Base-by-base conservation (phyloP, 1,140 invertebrate species). In the Drosophila athabasca region DNA sequence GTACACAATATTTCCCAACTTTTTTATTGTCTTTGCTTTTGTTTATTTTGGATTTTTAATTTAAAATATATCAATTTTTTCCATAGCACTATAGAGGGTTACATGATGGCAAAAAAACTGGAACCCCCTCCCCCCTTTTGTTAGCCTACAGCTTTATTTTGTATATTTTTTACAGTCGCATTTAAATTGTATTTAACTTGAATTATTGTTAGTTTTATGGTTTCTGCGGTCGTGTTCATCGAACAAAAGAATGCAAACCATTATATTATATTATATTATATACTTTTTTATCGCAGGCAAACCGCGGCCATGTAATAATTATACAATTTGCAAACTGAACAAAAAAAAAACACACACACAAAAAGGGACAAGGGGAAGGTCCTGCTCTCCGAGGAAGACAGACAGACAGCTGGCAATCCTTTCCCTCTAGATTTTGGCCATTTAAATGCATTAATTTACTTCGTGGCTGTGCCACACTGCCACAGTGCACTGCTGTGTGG, bases 121-220 rank as follows among this genome's bases (percentile, higher is more conserved):
- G 50, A 64, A 64, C 65, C 64, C 26, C 73, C 64, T 17, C 73
- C 71, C 61, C 57, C 67, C 49, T 67, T 73, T 73, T 67, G 68
- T 58, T 69, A 69, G 53, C 66, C 43, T 22, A 22, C 35, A 26
- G 54, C 54, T 45, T 53, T 60, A 39, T 76, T 80, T 66, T 45
- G 46, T 61, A 15, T 1, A 29, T 53, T 43, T 24, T 64, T 55
- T 45, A 48, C 58, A 19, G 6, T 26, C 22, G 35, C 31, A 19
- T 49, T 61, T 64, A 19, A 58, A 45, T 66, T 59, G 51, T 53
- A 62, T 77, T 80, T 66, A 77, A 80, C 43, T 66, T 74, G n/a
- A 77, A 81, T 81, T 64, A 68, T 70, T 72, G 50, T 71, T 84
- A 61, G 66, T 74, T 85, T 50, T 55, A 60, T 49, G 57, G 60